Evolutionary conservation across 2,113 vertebrate species (phyloP).

Genomic region (Hypocryptadius cinnamomeus): DNA sequence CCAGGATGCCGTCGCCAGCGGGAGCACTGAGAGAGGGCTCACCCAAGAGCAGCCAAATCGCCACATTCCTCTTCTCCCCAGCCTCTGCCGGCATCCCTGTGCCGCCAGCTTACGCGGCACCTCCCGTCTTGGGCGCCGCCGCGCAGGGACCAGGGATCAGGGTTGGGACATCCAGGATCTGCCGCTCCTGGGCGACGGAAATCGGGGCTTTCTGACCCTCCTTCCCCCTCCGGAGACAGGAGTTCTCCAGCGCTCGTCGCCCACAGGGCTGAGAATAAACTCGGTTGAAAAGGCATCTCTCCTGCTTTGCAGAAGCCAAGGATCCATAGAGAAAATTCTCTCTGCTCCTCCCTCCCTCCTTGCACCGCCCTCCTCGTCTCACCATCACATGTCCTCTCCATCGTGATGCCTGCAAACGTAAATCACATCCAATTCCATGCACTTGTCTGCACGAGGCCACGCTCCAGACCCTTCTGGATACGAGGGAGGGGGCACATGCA

Average conservation of each 20-base stretch:
- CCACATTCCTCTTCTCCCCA: slow-evolving; percentile 60
- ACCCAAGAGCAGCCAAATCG: slow-evolving; percentile 66
- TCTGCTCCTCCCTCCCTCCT: not conserved
- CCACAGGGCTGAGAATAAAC: not conserved
- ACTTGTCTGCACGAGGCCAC: not conserved
- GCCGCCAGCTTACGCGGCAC: not conserved
- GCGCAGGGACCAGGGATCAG: slow-evolving; percentile 61
- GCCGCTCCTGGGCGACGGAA: slow-evolving; percentile 83
- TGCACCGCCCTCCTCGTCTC: not conserved
- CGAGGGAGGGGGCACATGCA: not conserved
- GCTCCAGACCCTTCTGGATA: not conserved
- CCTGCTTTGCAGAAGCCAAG: slow-evolving; percentile 31
- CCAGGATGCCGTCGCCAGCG: slow-evolving; percentile 46
- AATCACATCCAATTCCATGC: not conserved
- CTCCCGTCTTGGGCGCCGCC: slow-evolving; percentile 47
- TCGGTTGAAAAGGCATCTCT: not conserved
- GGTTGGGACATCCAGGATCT: slow-evolving; percentile 63
- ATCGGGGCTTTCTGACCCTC: slow-evolving; percentile 84
- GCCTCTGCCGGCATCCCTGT: slow-evolving; percentile 3
- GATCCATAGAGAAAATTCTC: not conserved
- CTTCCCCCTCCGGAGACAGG: not conserved
- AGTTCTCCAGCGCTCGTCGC: not conserved
- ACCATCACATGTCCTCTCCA: not conserved
- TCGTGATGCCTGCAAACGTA: not conserved
- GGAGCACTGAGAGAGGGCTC: slow-evolving; percentile 32